Evolutionary conservation across 2,888 invertebrate genomes (phyloP).

Genomic region (Luffia ferchaultella): DNA sequence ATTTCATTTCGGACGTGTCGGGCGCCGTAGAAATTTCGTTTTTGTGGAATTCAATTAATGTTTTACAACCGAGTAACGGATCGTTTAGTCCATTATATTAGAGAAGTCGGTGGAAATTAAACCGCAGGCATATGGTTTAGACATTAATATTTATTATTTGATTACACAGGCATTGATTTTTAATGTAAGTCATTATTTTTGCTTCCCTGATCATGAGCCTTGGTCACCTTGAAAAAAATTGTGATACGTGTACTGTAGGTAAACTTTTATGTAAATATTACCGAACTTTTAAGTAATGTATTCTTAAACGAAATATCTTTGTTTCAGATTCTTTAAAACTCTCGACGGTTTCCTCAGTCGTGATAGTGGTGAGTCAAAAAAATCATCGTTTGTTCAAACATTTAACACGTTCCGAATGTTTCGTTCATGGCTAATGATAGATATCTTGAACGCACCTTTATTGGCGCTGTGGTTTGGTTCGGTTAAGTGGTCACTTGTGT

Average conservation of each 20-base stretch:
- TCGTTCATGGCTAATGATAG: slow-evolving; percentile 26
- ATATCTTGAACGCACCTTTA: slow-evolving; percentile 25
- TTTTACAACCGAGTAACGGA: slow-evolving; percentile 45
- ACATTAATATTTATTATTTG: not conserved
- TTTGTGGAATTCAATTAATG: slow-evolving; percentile 56
- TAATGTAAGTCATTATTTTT: too few relatives aligned
- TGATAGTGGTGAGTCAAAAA: slow-evolving; percentile 36
- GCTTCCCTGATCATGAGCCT: too few relatives aligned
- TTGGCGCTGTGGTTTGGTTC: slow-evolving; percentile 33
- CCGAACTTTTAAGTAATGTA: too few relatives aligned
- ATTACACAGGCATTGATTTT: not conserved
- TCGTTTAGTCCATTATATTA: not conserved
- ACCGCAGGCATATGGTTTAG: not conserved
- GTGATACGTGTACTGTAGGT: too few relatives aligned
- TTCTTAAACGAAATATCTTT: slow-evolving; percentile 17
- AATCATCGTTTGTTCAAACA: slow-evolving; percentile 28
- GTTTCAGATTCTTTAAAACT: slow-evolving; percentile 49
- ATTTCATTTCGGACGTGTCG: slow-evolving; percentile 52
- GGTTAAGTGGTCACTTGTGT: slow-evolving; percentile 24
- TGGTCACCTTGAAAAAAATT: too few relatives aligned
- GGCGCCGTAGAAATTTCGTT: slow-evolving; percentile 48
- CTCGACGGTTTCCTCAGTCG: slow-evolving; percentile 46
- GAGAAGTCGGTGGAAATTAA: not conserved
- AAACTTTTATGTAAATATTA: too few relatives aligned
- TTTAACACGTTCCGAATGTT: slow-evolving; percentile 36